Percentiles rank a stretch among this genome's conserved stretches.
phyloP scores from a whole-genome alignment of 1,140 invertebrate species.

The Lordiphosa clarofinis region DNA sequence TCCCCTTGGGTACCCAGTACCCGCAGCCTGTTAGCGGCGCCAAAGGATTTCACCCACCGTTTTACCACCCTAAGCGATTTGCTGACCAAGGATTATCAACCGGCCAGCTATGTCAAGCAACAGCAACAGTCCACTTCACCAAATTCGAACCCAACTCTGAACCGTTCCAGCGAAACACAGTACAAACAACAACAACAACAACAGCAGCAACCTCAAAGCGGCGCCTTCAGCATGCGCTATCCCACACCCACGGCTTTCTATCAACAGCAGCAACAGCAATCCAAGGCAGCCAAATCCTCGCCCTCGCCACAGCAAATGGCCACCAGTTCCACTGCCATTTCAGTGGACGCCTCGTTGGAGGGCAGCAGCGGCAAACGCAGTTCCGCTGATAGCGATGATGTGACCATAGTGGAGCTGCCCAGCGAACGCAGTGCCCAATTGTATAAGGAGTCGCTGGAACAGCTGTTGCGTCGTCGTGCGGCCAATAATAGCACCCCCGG shows the following conservation, averaged over 20 bases:
- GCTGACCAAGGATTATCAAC: slow-evolving; percentile 68
- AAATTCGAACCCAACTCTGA: slow-evolving; percentile 28
- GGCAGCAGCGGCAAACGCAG: slow-evolving; percentile 24
- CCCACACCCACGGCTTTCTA: slow-evolving; percentile 55
- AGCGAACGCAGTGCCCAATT: slow-evolving; percentile 56
- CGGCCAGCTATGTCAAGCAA: slow-evolving; percentile 13
- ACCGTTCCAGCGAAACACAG: slow-evolving; percentile 49
- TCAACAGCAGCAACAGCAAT: slow-evolving; percentile 43
- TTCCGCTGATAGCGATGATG: slow-evolving; percentile 52
- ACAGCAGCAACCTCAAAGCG: slow-evolving; percentile 41
- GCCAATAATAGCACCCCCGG: slow-evolving; percentile 21
- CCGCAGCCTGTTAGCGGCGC: slow-evolving; percentile 59
- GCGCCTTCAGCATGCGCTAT: slow-evolving; percentile 49
- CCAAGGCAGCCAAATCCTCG: slow-evolving; percentile 52
- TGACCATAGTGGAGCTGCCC: slow-evolving; percentile 62
- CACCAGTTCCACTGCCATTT: slow-evolving; percentile 39
- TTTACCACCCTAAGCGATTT: slow-evolving; percentile 71
- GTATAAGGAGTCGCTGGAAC: slow-evolving; percentile 74
- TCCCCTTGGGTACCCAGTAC: slow-evolving; percentile 31
- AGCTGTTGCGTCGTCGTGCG: slow-evolving; percentile 57
- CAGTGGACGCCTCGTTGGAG: slow-evolving; percentile 24
- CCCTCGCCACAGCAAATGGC: slow-evolving; percentile 72
- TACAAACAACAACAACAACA: slow-evolving; percentile 59
- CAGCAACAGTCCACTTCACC: slow-evolving; percentile 37
- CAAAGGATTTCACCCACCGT: slow-evolving; percentile 76